Evolutionary conservation across 2,797 vertebrate genomes (phyloP).

Genomic region (Phylloscopus collybita): DNA sequence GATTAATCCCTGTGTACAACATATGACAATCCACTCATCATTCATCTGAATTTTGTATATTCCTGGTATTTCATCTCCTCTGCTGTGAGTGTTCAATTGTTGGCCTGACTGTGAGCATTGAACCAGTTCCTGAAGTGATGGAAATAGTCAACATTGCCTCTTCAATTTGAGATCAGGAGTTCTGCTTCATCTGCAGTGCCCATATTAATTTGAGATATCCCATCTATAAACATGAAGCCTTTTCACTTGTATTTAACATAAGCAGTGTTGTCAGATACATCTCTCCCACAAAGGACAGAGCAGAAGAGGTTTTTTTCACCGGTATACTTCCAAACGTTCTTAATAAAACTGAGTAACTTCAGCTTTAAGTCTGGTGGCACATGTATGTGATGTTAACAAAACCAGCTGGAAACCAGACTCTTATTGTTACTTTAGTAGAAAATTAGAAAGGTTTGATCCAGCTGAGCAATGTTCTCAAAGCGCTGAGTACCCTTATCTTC

Average conservation of each 20-base stretch:
- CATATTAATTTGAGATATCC: neutral
- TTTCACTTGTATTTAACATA: neutral
- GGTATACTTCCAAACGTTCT: neutral
- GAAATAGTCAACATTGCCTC: neutral
- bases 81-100: neutral
- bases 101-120: neutral
- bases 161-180: neutral
- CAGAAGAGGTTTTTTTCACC: neutral
- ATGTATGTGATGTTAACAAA: neutral
- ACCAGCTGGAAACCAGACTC: neutral
- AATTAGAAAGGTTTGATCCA: neutral
- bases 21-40: neutral
- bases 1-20: neutral
- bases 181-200: neutral
- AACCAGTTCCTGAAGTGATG: neutral
- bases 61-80: neutral
- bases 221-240: neutral
- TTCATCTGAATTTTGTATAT: neutral
- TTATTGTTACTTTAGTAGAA: neutral
- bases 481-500: neutral
- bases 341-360: neutral
- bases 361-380: neutral
- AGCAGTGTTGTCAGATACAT: neutral
- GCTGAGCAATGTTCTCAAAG: neutral
- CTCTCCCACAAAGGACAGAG: neutral